Conservation (phyloP, 92 coral and sea anemone genomes). For the Zoanthus sociatus region DNA sequence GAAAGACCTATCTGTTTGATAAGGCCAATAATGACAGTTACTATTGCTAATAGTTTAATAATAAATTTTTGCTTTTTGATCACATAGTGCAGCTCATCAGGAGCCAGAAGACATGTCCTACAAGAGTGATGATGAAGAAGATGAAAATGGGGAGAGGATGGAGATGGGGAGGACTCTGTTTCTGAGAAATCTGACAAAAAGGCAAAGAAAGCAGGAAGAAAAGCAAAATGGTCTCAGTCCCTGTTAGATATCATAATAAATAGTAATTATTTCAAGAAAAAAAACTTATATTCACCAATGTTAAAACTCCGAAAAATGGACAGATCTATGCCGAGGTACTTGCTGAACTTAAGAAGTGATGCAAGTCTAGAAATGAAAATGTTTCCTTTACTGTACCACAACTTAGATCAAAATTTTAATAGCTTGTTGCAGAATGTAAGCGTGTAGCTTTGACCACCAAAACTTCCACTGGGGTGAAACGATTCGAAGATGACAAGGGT, state of each 20-base stretch:
- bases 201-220: not conserved
- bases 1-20: too few species aligned
- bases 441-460: constrained; percentile 30
- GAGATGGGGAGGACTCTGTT: too few species aligned
- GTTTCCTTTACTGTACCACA: constrained; percentile 42
- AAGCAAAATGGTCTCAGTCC: constrained; percentile 23
- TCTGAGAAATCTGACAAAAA: too few species aligned
- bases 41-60: too few species aligned
- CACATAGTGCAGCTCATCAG: too few species aligned
- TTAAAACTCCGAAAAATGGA: constrained; percentile 40
- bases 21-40: too few species aligned
- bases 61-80: too few species aligned
- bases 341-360: constrained; percentile 45
- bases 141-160: too few species aligned
- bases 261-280: constrained; percentile 49
- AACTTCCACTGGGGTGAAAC: constrained; percentile 52
- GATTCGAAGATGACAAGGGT: constrained; percentile 33
- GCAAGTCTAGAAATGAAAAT: not conserved
- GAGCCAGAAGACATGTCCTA: too few species aligned
- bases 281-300: constrained; percentile 49
- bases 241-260: constrained; percentile 5
- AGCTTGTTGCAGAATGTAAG: constrained; percentile 45
- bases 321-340: constrained; percentile 34
- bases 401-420: constrained; percentile 48
- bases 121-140: too few species aligned